phyloP scores from a whole-genome alignment of 2,888 invertebrate species.

The Meliscaeva auricollis region DNA sequence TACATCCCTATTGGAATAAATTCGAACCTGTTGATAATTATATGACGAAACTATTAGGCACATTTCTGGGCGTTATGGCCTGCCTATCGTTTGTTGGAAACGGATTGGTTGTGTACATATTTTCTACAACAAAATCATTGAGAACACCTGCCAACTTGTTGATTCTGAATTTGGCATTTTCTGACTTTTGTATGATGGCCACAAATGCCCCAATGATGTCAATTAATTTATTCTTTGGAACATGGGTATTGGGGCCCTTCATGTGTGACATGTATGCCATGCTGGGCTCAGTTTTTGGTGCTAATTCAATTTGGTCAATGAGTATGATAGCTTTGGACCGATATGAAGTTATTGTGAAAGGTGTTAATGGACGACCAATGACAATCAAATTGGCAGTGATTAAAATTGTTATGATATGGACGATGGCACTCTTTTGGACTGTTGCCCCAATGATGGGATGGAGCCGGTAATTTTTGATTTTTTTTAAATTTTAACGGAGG shows the following conservation, averaged over 20 bases:
- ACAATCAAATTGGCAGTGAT: slow-evolving; percentile 91
- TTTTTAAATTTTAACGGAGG: too few species aligned
- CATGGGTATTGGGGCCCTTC: slow-evolving; percentile 86
- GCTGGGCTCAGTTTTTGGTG: slow-evolving; percentile 94
- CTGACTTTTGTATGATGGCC: slow-evolving; percentile 93
- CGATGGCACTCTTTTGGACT: slow-evolving; percentile 91
- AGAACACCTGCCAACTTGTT: slow-evolving; percentile 96
- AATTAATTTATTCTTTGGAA: slow-evolving; percentile 83
- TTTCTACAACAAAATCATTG: slow-evolving; percentile 84
- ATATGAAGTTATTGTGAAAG: slow-evolving; percentile 95
- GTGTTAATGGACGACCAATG: slow-evolving; percentile 93
- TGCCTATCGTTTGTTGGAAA: slow-evolving; percentile 83
- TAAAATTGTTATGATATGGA: slow-evolving; percentile 92
- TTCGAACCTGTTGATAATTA: slow-evolving; percentile 95
- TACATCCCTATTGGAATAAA: slow-evolving; percentile 93
- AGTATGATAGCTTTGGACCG: slow-evolving; percentile 94
- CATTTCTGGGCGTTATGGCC: slow-evolving; percentile 91
- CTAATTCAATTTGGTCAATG: slow-evolving; percentile 95
- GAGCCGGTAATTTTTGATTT: slow-evolving; percentile 87
- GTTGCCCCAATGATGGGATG: slow-evolving; percentile 94
- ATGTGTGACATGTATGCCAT: slow-evolving; percentile 95
- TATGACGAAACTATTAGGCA: slow-evolving; percentile 93
- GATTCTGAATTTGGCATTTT: slow-evolving; percentile 95
- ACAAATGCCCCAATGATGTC: slow-evolving; percentile 84
- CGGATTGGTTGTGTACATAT: slow-evolving; percentile 83